These are phyloP conservation scores for Nettapus auritus DNA, from an alignment of 2,113 vertebrate species.

Conservation along the genomic window DNA sequence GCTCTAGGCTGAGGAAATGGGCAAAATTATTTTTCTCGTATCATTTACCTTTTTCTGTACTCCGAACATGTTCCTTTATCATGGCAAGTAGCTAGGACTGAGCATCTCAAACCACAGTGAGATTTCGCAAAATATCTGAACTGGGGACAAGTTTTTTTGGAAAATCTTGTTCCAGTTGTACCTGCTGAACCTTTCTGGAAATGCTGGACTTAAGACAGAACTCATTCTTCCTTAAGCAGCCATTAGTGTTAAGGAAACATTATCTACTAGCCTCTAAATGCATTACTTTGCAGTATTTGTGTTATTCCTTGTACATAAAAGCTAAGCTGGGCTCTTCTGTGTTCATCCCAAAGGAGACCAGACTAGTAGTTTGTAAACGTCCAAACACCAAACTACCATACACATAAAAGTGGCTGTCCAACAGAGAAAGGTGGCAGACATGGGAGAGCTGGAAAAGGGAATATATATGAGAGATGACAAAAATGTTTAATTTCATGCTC, in stretches of 20 bases:
- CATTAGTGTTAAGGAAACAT: not conserved
- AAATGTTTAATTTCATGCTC: not conserved
- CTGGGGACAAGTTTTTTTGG: not conserved
- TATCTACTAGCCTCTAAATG: not conserved
- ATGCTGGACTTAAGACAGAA: not conserved
- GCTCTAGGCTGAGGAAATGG: not conserved
- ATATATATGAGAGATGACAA: not conserved
- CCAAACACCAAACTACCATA: not conserved
- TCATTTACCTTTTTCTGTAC: not conserved
- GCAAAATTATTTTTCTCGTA: not conserved
- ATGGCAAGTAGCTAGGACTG: not conserved
- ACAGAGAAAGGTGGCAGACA: not conserved
- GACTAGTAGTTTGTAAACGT: not conserved
- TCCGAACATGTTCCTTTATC: not conserved
- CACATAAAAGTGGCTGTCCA: not conserved
- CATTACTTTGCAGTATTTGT: not conserved
- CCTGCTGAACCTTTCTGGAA: not conserved
- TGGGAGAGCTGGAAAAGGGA: not conserved
- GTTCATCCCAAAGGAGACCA: not conserved
- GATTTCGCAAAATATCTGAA: fast-evolving
- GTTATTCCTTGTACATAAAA: not conserved
- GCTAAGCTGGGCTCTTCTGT: not conserved
- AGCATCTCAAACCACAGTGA: not conserved
- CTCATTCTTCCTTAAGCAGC: not conserved
- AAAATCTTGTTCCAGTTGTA: not conserved